Conservation (phyloP, 2,888 invertebrate genomes). For the Psylliodes chrysocephalus region DNA sequence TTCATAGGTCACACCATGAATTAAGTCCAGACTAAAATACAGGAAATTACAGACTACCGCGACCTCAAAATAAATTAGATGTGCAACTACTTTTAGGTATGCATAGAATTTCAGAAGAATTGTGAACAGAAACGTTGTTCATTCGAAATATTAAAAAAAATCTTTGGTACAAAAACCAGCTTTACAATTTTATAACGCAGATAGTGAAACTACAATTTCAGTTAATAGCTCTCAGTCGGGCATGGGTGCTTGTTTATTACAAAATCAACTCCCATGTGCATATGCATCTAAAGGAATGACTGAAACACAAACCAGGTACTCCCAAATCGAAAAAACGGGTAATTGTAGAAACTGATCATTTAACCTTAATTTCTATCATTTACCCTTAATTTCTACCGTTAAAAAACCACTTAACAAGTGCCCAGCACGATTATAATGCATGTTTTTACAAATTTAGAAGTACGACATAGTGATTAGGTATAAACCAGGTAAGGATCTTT, state of each 20-base stretch:
- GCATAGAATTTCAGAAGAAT: constrained; percentile 12
- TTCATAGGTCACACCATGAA: constrained; percentile 44
- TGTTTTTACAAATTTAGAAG: constrained; percentile 33
- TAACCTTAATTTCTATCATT: too few species aligned
- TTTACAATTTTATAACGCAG: constrained; percentile 33
- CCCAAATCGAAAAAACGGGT: constrained; percentile 36
- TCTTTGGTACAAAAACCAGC: constrained; percentile 23
- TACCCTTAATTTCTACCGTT: constrained; percentile 7
- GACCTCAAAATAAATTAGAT: background rate
- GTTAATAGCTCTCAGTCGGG: constrained; percentile 49
- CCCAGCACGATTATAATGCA: too few species aligned
- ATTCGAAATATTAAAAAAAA: too few species aligned
- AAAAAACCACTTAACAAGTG: constrained; percentile 12
- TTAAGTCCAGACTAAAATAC: constrained; percentile 41
- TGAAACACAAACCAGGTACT: constrained; percentile 26
- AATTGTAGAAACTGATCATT: constrained; percentile 24
- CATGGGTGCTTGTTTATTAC: constrained; percentile 47
- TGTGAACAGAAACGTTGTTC: constrained; percentile 23
- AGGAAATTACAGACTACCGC: constrained; percentile 17
- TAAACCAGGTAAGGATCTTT: constrained; percentile 27
- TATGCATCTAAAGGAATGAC: constrained; percentile 28
- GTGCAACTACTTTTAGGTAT: background rate
- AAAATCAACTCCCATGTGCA: constrained; percentile 33
- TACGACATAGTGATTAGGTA: constrained; percentile 27
- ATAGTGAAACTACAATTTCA: constrained; percentile 37